Conservation (phyloP, 2,888 invertebrate species). For the Luperina testacea region DNA sequence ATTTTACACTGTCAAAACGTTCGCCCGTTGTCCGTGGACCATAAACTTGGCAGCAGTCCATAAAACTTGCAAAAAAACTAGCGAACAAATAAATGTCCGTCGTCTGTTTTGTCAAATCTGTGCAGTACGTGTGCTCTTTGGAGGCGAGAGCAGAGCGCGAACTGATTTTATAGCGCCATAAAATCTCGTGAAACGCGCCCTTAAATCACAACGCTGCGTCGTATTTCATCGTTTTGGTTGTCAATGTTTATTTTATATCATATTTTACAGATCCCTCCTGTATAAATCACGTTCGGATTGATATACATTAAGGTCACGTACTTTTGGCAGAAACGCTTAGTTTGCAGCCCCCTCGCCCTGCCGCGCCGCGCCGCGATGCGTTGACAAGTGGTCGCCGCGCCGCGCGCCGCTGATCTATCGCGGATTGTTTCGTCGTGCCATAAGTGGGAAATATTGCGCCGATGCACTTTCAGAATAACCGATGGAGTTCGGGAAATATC, state of each 20-base stretch:
- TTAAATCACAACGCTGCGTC: conserved; percentile 89
- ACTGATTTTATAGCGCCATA: conserved; percentile 90
- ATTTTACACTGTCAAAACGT: conserved; percentile 83
- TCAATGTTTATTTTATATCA: conserved; percentile 91
- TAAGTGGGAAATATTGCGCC: conserved; percentile 63
- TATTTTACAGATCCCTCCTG: conserved; percentile 89
- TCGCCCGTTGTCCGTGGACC: conserved; percentile 80
- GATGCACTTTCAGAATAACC: conserved; percentile 60
- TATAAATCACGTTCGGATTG: conserved; percentile 89
- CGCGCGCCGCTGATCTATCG: conserved; percentile 58
- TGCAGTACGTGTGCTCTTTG: conserved; percentile 84
- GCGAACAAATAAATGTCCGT: conserved; percentile 88
- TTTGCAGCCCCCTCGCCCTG: conserved; percentile 69
- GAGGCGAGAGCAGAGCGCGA: conserved; percentile 75
- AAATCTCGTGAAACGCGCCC: conserved; percentile 89
- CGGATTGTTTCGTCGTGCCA: conserved; percentile 51
- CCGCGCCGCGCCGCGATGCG: conserved; percentile 55
- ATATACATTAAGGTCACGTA: conserved; percentile 90
- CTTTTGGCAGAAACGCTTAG: conserved; percentile 87
- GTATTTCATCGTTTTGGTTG: conserved; percentile 90
- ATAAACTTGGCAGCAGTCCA: conserved; percentile 89
- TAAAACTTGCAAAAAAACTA: conserved; percentile 88
- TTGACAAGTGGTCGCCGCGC: conserved; percentile 80
- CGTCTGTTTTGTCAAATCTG: conserved; percentile 90
- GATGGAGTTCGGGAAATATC: conserved; percentile 38